Evolutionary conservation across 2,888 invertebrate genomes (phyloP).

Genomic region (Dendrolimus houi): DNA sequence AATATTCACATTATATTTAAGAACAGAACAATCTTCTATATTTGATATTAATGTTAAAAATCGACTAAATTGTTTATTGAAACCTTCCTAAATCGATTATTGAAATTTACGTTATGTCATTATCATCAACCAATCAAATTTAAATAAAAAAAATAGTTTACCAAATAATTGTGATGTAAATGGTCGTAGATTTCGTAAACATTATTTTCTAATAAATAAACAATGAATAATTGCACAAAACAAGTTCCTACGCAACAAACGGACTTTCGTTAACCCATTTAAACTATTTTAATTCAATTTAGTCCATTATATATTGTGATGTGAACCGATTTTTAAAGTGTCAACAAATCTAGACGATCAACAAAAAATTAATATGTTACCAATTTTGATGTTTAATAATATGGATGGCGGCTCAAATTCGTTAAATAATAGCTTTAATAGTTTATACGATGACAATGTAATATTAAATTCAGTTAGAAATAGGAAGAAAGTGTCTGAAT

Average conservation of each 20-base stretch:
- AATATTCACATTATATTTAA: too few species aligned
- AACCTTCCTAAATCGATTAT: conserved; percentile 18
- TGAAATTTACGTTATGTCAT: conserved; percentile 1
- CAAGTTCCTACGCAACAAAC: conserved; percentile 33
- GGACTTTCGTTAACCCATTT: conserved; percentile 35
- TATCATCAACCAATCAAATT: conserved; percentile 36
- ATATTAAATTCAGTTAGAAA: conserved; percentile 70
- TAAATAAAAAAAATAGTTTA: background rate
- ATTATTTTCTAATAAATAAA: conserved; percentile 23
- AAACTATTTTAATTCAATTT: conserved; percentile 28
- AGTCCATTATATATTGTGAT: conserved; percentile 39
- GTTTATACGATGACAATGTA: conserved; percentile 56
- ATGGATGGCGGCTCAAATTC: conserved; percentile 62
- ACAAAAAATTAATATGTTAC: conserved; percentile 60
- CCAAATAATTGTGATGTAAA: conserved; percentile 24
- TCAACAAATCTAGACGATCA: conserved; percentile 19
- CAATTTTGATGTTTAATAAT: conserved; percentile 58
- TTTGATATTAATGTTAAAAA: background rate
- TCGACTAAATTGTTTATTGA: conserved; percentile 16
- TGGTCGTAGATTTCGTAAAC: conserved; percentile 15
- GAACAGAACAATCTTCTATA: too few species aligned
- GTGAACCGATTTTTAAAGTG: conserved; percentile 49
- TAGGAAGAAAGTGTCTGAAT: conserved; percentile 79
- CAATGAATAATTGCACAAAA: conserved; percentile 39
- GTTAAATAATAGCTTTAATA: conserved; percentile 35